phyloP scores from a whole-genome alignment of 2,888 invertebrate genomes.

The Pasiphila rectangulata region DNA sequence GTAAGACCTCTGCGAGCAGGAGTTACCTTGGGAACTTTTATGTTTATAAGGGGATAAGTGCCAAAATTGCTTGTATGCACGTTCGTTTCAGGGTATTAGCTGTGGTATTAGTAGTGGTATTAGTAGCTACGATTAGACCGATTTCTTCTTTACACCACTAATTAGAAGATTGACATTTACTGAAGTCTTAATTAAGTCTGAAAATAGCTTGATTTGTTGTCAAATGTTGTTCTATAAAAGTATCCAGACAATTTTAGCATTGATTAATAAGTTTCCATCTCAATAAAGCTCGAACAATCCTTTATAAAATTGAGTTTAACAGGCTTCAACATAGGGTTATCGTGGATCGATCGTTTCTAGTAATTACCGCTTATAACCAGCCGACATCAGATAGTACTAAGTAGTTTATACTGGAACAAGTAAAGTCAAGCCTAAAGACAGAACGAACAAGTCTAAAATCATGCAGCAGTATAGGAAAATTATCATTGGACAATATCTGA shows the following conservation, averaged over 20 bases:
- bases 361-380: conserved; percentile 5
- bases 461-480: conserved; percentile 38
- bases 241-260: too few species aligned
- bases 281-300: not conserved
- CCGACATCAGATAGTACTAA: conserved; percentile 7
- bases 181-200: conserved; percentile 1
- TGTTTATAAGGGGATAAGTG: too few species aligned
- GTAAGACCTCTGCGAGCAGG: not conserved
- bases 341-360: not conserved
- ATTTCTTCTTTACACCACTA: too few species aligned
- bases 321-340: too few species aligned
- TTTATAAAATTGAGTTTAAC: not conserved
- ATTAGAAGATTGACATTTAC: conserved; percentile 22
- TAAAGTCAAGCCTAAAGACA: too few species aligned
- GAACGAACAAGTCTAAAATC: conserved; percentile 8
- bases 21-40: not conserved
- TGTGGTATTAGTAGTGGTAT: too few species aligned
- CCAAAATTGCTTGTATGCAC: too few species aligned
- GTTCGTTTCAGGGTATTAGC: too few species aligned
- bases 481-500: conserved; percentile 51
- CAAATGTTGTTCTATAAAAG: not conserved
- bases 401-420: conserved; percentile 9
- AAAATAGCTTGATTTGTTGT: not conserved
- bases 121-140: too few species aligned
- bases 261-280: too few species aligned